A percentile compares a stretch with the other conserved stretches of the same genome.
Evolutionary conservation across 2,888 invertebrate species (phyloP).

Genomic region (Ditula angustiorana): DNA sequence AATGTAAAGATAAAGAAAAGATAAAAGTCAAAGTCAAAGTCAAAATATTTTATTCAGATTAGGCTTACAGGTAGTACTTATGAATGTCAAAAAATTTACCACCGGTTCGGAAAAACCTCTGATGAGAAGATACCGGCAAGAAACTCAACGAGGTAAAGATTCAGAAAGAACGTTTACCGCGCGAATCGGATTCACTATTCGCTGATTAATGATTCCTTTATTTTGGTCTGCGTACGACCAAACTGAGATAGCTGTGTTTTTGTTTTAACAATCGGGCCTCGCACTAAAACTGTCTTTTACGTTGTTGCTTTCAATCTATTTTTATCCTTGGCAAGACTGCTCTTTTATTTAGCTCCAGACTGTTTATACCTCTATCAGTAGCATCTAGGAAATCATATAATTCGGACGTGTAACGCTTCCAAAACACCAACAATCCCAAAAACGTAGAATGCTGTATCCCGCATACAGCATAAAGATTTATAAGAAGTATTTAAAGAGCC

Average conservation of each 20-base stretch:
- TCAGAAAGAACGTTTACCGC: too few species aligned
- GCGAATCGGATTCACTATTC: too few species aligned
- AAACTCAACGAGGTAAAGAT: too few species aligned
- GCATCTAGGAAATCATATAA: constrained; percentile 45
- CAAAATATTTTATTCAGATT: too few species aligned
- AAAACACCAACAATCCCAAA: constrained; percentile 43
- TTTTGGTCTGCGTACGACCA: neutral
- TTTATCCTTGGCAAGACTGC: constrained; percentile 65
- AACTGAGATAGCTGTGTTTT: neutral
- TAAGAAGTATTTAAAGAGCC: constrained; percentile 63
- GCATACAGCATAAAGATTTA: constrained; percentile 66
- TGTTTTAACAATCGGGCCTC: constrained; percentile 26
- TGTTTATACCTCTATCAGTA: constrained; percentile 61
- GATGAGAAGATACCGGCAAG: too few species aligned
- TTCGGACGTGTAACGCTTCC: constrained; percentile 49
- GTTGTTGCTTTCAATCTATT: constrained; percentile 56
- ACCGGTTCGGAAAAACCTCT: too few species aligned
- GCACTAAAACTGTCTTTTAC: constrained; percentile 36
- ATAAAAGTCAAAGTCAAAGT: too few species aligned
- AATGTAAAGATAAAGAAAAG: too few species aligned
- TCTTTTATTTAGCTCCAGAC: constrained; percentile 51
- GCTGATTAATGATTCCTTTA: neutral
- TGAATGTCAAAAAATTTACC: too few species aligned
- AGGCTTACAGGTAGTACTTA: too few species aligned
- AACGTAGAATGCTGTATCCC: constrained; percentile 72